These are phyloP conservation scores for Paramisgurnus dabryanus DNA, from an alignment of 2,113 vertebrate species.

Conservation along the genomic window DNA sequence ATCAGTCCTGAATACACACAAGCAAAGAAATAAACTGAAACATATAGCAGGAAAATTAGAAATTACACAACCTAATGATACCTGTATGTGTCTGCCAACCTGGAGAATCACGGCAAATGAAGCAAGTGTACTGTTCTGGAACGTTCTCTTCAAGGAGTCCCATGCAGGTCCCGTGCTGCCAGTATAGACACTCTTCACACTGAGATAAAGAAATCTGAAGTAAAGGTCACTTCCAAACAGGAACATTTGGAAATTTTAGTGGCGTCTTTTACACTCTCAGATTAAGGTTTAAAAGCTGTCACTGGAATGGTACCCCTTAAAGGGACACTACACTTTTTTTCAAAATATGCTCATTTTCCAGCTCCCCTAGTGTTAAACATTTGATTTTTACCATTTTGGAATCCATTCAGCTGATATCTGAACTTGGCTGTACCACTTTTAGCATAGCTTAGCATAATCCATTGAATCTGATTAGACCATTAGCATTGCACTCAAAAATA, in stretches of 20 bases:
- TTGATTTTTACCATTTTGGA: too few relatives aligned
- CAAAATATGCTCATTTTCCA: too few relatives aligned
- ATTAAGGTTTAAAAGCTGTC: too few relatives aligned
- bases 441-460: too few relatives aligned
- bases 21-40: background rate
- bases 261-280: too few relatives aligned
- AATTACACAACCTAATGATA: background rate
- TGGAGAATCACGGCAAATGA: constrained; percentile 95
- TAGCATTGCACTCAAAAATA: too few relatives aligned
- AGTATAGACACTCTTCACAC: constrained; percentile 97
- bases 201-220: constrained; percentile 59
- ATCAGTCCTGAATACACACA: constrained; percentile 64
- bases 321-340: too few relatives aligned
- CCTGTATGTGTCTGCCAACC: constrained; percentile 69
- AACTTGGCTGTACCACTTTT: too few relatives aligned
- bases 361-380: too few relatives aligned
- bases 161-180: constrained; percentile 99
- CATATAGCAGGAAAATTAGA: background rate
- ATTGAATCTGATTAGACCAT: too few relatives aligned
- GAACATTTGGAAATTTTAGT: background rate
- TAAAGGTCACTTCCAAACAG: background rate
- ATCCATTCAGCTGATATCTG: too few relatives aligned
- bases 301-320: too few relatives aligned
- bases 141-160: constrained; percentile 94
- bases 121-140: constrained; percentile 92